Base-by-base conservation (phyloP, 1,140 invertebrate species). In the Polypedilum pembai region DNA sequence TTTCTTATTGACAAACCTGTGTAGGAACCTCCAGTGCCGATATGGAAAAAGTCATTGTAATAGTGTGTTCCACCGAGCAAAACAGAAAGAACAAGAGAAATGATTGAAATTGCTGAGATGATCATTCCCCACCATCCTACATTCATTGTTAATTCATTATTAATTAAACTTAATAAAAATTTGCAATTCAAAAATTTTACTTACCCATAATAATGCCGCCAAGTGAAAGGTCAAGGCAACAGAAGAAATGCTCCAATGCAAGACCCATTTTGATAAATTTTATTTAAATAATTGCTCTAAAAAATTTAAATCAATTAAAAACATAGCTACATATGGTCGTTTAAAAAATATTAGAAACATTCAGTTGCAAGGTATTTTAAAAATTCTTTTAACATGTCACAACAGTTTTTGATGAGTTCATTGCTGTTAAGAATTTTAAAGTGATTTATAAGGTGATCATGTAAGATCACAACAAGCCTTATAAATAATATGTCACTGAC, bases 81-180 rank as follows among this genome's bases (percentile, higher is more conserved):
- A 10, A 69, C 8, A 20, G 3, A n/a, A 18, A 18, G 8, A 8
- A 69, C 8, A 18, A 69, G 8, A 5, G n/a, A 4, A 1, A 69
- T 21, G 65, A 20, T 3, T 20, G 17, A 18, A 3, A 69, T 18
- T 20, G 65, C 65, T 21, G 65, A 69, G 8, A 10, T 1, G 7
- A 69, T 69, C 65, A 69, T 69, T 18, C 65, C 65, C 65, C 65
- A 69, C 65, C 65, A 69, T 7, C 15, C 65, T 10, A 3, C 8
- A n/a, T 33, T 33, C 8, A n/a, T 33, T 33, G 1, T 33, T 33
- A 33, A 33, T 33, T 33, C 5, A 33, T 33, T 3, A 33, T 33
- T 33, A 33, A 33, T 33, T 33, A 33, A 33, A 33, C 5, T 33
- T 5, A 33, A 33, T 33, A 3, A 33, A n/a, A 33, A 33, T 33